Percentiles rank a stretch among this genome's conserved stretches.
phyloP scores from a whole-genome alignment of 2,888 invertebrate species.

The Rhyacophila evoluta region DNA sequence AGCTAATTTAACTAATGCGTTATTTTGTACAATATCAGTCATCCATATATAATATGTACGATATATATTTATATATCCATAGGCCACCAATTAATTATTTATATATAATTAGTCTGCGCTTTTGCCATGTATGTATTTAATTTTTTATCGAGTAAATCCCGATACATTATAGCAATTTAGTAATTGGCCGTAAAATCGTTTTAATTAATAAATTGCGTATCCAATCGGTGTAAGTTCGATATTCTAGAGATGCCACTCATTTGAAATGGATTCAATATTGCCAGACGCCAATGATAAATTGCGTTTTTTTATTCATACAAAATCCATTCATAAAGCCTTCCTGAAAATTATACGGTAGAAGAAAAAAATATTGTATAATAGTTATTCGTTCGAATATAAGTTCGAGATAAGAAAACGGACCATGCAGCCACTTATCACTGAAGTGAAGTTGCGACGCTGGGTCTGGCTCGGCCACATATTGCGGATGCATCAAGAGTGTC shows the following conservation, averaged over 20 bases:
- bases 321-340: too few species aligned
- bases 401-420: too few species aligned
- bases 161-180: conserved; percentile 7
- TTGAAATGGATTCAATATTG: background rate
- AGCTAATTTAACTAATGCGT: too few species aligned
- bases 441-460: too few species aligned
- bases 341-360: too few species aligned
- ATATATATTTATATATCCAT: background rate
- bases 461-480: too few species aligned
- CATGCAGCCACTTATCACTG: too few species aligned
- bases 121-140: background rate
- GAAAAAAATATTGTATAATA: too few species aligned
- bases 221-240: background rate
- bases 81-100: background rate
- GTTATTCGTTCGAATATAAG: too few species aligned
- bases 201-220: conserved; percentile 24
- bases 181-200: conserved; percentile 9
- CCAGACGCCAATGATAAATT: background rate
- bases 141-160: background rate
- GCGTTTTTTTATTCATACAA: too few species aligned
- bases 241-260: background rate
- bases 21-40: background rate
- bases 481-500: too few species aligned
- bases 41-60: background rate
- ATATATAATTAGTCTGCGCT: background rate